Evolutionary conservation across 2,888 invertebrate species (phyloP).

Genomic region (Phyllotreta striolata): DNA sequence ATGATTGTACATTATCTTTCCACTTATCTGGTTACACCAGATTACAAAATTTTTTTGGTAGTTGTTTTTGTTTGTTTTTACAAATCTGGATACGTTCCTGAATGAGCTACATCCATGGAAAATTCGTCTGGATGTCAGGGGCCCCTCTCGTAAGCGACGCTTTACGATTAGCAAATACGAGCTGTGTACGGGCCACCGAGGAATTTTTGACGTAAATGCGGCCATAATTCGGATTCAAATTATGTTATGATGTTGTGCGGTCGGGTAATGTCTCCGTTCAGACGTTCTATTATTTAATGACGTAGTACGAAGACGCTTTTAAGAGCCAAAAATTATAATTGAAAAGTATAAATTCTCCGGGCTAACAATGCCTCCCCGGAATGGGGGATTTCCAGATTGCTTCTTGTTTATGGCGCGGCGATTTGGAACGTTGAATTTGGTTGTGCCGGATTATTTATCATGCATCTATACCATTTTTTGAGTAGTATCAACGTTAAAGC

Average conservation of each 20-base stretch:
- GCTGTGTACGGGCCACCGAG: constrained; percentile 29
- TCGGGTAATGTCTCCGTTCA: constrained; percentile 44
- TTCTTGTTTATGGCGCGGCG: constrained; percentile 18
- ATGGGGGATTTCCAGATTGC: constrained; percentile 29
- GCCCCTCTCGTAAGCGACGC: constrained; percentile 40
- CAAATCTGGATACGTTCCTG: too few species aligned
- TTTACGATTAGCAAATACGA: constrained; percentile 44
- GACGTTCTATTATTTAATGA: constrained; percentile 47
- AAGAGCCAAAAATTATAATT: constrained; percentile 56
- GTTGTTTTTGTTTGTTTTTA: too few species aligned
- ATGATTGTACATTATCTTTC: too few species aligned
- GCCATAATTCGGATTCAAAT: constrained; percentile 47
- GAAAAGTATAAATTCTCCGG: constrained; percentile 51
- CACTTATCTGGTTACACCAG: too few species aligned
- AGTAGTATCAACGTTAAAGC: too few species aligned
- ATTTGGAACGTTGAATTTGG: constrained; percentile 3
- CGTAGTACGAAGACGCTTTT: constrained; percentile 47
- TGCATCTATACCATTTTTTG: too few species aligned
- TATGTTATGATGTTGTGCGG: constrained; percentile 52
- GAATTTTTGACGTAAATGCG: constrained; percentile 45
- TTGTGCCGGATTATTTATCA: too few species aligned
- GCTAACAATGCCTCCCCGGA: constrained; percentile 24
- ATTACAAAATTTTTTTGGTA: too few species aligned
- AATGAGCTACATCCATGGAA: too few species aligned
- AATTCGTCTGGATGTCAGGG: constrained; percentile 31